Evolutionary conservation across 2,888 invertebrate genomes (phyloP), one percentile per base, ranked within the genome.

Genomic region (Drosophila kuntzei): DNA sequence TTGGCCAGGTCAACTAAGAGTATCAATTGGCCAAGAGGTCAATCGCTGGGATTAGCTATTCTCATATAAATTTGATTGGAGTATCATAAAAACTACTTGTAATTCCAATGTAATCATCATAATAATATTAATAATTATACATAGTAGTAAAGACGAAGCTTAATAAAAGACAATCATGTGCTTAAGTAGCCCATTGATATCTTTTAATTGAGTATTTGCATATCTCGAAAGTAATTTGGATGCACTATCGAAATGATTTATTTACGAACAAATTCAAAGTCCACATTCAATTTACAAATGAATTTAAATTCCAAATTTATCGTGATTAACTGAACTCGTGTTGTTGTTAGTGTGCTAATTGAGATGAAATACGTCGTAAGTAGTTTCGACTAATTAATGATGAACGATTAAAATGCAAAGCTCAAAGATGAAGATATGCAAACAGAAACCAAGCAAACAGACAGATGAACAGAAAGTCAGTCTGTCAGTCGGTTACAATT

Each of bases 311-410:
- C 46, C 46, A 16, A 62, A 68, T 46, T 72, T 75, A 85, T 84
- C 87, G 64, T 76, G 76, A 85, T 84, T 60, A 57, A 63, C 53
- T 70, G 41, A 29, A 27, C 43, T 43, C 59, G 27, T 47, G 43
- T 53, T 27, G 12, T 37, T 50, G 46, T 29, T 43, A 44, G 54
- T 66, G 67, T 64, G 68, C 74, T 81, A 85, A 83, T 87, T 85
- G 74, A 74, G 73, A 50, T 32, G 54, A 43, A 61, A 49, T 49
- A 22, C 49, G 67, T 60, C 54, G 44, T 43, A 47, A 55, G 47
- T 49, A 29, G 36, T 65, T 72, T 63, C 53, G 46, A 63, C 77
- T 85, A 87, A 85, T 87, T 87, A 84, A 87, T 74, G 71, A 71
- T 69, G 79, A 65, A 46, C 72, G 80, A 86, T 83, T 82, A 74